A percentile compares a stretch with the other conserved stretches of the same genome.
phyloP scores from a whole-genome alignment of 2,797 vertebrate genomes.

The Manis crassicaudata region DNA sequence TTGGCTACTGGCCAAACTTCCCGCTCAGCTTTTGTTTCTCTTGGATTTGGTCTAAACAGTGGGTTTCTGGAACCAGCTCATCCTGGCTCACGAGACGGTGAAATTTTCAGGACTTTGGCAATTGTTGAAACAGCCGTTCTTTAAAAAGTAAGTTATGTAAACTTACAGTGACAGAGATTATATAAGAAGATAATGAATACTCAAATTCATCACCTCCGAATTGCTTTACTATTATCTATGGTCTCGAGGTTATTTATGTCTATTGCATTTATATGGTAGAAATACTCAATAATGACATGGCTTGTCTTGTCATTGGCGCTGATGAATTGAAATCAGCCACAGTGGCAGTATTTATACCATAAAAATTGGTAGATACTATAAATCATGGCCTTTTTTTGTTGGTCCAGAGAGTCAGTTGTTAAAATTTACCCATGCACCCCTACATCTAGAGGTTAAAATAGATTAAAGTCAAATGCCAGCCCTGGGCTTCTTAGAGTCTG shows the following conservation, averaged over 20 bases:
- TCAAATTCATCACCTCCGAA: background rate
- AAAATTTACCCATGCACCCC: background rate
- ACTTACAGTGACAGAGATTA: background rate
- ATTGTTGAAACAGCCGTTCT: background rate
- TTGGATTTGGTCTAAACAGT: background rate
- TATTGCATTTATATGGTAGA: accelerated
- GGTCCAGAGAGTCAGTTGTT: background rate
- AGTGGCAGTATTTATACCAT: background rate
- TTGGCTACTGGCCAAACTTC: background rate
- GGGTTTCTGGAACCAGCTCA: background rate
- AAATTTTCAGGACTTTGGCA: background rate
- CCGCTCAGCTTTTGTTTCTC: background rate
- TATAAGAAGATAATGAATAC: background rate
- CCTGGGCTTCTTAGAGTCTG: background rate
- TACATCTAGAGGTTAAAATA: background rate
- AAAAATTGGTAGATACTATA: background rate
- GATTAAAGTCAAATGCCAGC: background rate
- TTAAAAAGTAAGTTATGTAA: background rate
- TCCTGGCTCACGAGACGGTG: background rate
- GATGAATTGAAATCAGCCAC: background rate
- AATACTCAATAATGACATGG: accelerated
- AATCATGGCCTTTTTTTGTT: background rate
- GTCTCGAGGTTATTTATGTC: accelerated
- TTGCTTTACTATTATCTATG: accelerated
- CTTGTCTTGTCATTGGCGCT: too few species aligned